Percentiles rank a stretch among this genome's conserved stretches.
Evolutionary conservation across 2,888 invertebrate species (phyloP).

Genomic region (Oegoconia quadripuncta): DNA sequence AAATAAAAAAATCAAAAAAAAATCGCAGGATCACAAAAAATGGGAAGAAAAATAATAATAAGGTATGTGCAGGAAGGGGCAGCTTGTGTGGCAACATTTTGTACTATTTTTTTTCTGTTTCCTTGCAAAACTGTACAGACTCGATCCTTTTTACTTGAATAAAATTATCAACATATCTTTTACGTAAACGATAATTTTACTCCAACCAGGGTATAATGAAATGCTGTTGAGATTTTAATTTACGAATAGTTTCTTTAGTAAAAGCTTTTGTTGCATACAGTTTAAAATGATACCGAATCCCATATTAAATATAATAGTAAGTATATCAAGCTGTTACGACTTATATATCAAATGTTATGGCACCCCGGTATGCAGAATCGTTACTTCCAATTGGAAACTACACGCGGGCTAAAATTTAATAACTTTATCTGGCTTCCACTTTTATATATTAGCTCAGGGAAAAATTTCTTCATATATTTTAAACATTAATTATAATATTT

Average conservation of each 20-base stretch:
- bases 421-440: too few species aligned
- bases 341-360: neutral
- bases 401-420: too few species aligned
- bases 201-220: constrained; percentile 39
- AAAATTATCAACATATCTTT: constrained; percentile 19
- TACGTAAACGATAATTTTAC: constrained; percentile 20
- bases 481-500: too few species aligned
- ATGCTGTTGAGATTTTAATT: constrained; percentile 57
- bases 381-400: too few species aligned
- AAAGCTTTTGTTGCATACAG: neutral
- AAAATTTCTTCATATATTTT: too few species aligned
- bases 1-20: constrained; percentile 18
- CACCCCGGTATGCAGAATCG: too few species aligned
- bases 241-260: too few species aligned
- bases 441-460: too few species aligned
- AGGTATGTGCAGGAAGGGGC: constrained; percentile 51
- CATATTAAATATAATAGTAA: too few species aligned
- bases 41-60: constrained; percentile 35
- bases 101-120: constrained; percentile 40
- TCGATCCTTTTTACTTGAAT: constrained; percentile 46
- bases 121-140: constrained; percentile 70
- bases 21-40: constrained; percentile 20
- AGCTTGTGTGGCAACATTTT: constrained; percentile 66
- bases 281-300: neutral
- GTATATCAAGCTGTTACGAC: too few species aligned